These are phyloP conservation scores for Nothobranchius furzeri DNA, from an alignment of 2,113 vertebrate species.

Conservation along the genomic window DNA sequence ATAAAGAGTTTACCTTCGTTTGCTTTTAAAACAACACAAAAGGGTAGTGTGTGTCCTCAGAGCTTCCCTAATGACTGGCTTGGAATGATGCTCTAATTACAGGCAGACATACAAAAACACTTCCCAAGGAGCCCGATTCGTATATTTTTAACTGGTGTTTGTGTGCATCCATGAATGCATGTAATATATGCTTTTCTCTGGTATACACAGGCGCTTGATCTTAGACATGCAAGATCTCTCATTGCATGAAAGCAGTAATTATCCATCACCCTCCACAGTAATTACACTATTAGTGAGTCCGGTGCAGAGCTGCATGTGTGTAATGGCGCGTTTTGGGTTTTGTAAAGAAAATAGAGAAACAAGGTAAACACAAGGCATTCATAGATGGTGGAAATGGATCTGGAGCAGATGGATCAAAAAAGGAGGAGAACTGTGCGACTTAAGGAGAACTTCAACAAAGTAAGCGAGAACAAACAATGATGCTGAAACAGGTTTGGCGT, in stretches of 20 bases:
- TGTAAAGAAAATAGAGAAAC: neutral
- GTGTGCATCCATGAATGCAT: constrained; percentile 12
- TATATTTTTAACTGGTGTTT: constrained; percentile 8
- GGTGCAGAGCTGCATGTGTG: constrained; percentile 5
- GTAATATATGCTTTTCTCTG: constrained; percentile 12
- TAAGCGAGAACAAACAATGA: too few species aligned
- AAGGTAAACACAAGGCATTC: constrained; percentile 24
- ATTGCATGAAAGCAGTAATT: constrained; percentile 61
- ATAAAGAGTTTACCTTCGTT: too few species aligned
- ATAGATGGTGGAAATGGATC: constrained; percentile 21
- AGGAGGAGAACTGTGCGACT: neutral
- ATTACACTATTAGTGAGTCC: constrained; percentile 61
- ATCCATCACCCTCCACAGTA: constrained; percentile 54
- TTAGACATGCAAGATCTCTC: constrained; percentile 36
- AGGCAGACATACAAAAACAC: constrained; percentile 11
- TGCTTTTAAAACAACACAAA: too few species aligned
- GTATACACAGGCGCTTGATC: constrained; percentile 32
- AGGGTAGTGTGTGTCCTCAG: neutral
- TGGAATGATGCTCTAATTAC: constrained; percentile 22
- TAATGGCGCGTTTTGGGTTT: constrained; percentile 11
- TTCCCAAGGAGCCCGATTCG: neutral
- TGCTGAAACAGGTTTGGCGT: too few species aligned
- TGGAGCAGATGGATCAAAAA: constrained; percentile 51
- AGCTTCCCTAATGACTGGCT: constrained; percentile 2
- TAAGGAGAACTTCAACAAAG: neutral